Evolutionary conservation across 2,113 vertebrate species (phyloP).

Genomic region (Bungarus multicinctus): DNA sequence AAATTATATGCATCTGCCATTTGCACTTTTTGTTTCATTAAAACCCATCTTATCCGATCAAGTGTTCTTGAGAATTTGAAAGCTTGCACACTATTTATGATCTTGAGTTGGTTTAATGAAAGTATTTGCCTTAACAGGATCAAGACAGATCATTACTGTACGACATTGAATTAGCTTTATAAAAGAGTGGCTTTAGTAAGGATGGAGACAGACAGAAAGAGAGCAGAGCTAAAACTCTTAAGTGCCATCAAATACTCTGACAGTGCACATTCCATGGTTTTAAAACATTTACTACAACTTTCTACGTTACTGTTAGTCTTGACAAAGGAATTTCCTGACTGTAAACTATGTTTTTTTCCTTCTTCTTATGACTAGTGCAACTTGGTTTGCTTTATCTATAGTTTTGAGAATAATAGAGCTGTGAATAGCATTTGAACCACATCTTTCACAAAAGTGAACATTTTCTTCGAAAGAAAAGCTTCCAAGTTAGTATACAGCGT

Average conservation of each 20-base stretch:
- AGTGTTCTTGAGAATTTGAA: background rate
- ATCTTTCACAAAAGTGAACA: background rate
- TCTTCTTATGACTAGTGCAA: background rate
- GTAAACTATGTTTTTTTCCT: background rate
- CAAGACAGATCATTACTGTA: background rate
- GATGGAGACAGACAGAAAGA: background rate
- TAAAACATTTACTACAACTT: background rate
- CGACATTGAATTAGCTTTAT: background rate
- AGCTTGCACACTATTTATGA: background rate
- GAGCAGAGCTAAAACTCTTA: background rate
- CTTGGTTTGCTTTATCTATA: background rate
- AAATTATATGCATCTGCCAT: background rate
- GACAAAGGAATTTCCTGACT: background rate
- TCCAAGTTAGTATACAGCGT: background rate
- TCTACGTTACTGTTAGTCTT: background rate
- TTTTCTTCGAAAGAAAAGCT: background rate
- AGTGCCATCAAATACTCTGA: background rate
- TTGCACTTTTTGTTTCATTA: background rate
- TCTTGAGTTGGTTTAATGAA: background rate
- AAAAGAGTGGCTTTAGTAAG: background rate
- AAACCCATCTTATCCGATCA: background rate
- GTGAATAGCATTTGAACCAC: background rate
- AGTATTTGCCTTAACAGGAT: background rate
- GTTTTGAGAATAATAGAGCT: background rate
- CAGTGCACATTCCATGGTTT: background rate